A percentile compares a stretch with the other conserved stretches of the same genome.
Evolutionary conservation across 1,140 invertebrate genomes (phyloP).

Genomic region (Anastatus disparis): DNA sequence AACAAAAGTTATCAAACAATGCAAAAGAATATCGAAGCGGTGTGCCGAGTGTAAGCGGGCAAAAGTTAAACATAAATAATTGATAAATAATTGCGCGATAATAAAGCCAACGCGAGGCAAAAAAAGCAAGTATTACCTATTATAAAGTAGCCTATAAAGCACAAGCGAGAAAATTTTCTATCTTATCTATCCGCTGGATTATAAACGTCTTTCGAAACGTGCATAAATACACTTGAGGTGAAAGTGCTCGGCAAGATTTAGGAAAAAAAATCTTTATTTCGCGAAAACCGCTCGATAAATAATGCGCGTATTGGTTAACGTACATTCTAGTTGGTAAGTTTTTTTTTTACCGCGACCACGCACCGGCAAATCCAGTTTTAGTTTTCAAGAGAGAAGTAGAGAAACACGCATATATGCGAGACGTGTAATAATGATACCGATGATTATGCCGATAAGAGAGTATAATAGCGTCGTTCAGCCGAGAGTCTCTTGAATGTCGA

Average conservation of each 20-base stretch:
- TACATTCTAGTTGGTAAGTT: background rate
- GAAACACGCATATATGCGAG: too few species aligned
- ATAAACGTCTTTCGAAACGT: conserved; percentile 10
- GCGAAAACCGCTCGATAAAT: conserved; percentile 27
- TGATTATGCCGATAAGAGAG: background rate
- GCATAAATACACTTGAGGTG: background rate
- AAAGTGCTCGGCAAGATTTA: background rate
- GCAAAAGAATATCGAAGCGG: background rate
- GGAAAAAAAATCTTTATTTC: conserved; percentile 4
- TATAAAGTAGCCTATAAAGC: too few species aligned
- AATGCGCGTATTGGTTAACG: conserved; percentile 8
- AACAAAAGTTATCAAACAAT: background rate
- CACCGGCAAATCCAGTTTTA: conserved; percentile 13
- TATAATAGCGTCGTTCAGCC: too few species aligned
- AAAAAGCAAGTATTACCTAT: background rate
- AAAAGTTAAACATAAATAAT: background rate
- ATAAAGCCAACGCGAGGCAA: background rate
- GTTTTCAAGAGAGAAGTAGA: too few species aligned
- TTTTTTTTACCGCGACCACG: background rate
- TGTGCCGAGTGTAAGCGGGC: background rate
- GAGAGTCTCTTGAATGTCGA: too few species aligned
- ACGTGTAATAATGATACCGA: background rate
- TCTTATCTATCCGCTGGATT: conserved; percentile 1
- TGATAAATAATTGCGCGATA: conserved; percentile 16
- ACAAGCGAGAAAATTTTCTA: conserved; percentile 3